Evolutionary conservation across 1,140 invertebrate genomes (phyloP), one percentile per base, ranked within the genome.

Genomic region (Sycophaga agraensis): DNA sequence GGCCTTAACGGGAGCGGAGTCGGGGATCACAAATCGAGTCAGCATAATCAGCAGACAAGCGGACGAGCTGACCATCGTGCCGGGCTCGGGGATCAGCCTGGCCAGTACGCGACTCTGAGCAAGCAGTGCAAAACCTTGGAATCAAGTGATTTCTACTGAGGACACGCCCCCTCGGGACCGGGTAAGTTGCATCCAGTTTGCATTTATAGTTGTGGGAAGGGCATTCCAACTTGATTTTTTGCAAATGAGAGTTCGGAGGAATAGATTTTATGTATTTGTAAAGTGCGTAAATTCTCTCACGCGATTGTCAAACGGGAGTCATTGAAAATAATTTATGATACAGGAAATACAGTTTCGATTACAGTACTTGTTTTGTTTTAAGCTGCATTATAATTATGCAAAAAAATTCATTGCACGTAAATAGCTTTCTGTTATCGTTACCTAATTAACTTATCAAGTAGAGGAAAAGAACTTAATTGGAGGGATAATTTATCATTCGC

Each of bases 61-160:
- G 75, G 76, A 79, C 77, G 82, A 77, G 64, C 73, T 79, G 80
- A 81, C 66, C 78, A 80, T 74, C 77, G 81, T 73, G 70, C 78
- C 78, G 77, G 79, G 66, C 76, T 74, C 77, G 79, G 78, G 76
- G 77, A 81, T 75, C 74, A 80, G 79, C 78, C 79, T 85, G 88
- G 89, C 81, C 91, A 91, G 85, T 91, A 91, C 85, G 90, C 90
- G 79, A 92, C 93, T 82, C 82, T 95, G 76, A 93, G 91, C 87
- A 94, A 93, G 82, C 91, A 94, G 82, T 95, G 93, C 87, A 95
- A 95, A 82, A 95, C 93, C 59, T 83, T 94, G n/a, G 93, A 94
- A 82, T 91, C 91, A 45, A 92, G 88, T 72, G 92, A 95, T 82
- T 95, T 94, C 81, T 95, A 95, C 90, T 95, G 91, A 93, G 90